phyloP scores from a whole-genome alignment of 53 echinoderm and acorn worm species.

The Actinopyga echinites region DNA sequence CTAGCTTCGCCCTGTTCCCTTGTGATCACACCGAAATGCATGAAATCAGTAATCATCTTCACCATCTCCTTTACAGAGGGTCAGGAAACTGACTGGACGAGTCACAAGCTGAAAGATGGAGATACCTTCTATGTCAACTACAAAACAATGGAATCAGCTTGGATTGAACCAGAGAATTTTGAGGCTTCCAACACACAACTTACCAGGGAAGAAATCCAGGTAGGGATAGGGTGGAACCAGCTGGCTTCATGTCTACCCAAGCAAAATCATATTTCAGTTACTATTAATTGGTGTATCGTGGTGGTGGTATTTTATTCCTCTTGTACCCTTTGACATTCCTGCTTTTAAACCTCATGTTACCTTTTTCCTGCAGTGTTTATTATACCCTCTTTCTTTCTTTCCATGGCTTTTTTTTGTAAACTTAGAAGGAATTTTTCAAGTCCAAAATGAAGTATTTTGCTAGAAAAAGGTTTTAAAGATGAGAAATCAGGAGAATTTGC shows the following conservation, averaged over 20 bases:
- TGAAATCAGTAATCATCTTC: background rate
- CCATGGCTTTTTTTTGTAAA: too few relatives aligned
- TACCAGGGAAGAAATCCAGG: slow-evolving; percentile 88
- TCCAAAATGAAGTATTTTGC: too few relatives aligned
- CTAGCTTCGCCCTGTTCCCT: too few relatives aligned
- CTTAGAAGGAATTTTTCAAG: too few relatives aligned
- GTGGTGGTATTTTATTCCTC: background rate
- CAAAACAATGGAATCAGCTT: slow-evolving; percentile 70
- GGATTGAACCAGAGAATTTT: slow-evolving; percentile 78
- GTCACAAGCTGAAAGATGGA: slow-evolving; percentile 74
- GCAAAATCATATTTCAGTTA: too few relatives aligned
- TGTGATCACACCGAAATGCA: background rate
- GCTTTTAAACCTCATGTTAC: too few relatives aligned
- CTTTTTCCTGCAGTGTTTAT: slow-evolving; percentile 1
- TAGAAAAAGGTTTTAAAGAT: too few relatives aligned
- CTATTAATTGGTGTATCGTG: too few relatives aligned
- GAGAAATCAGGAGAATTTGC: too few relatives aligned
- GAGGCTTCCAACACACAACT: slow-evolving; percentile 67
- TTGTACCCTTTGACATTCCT: background rate
- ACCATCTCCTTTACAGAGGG: background rate
- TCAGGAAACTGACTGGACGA: slow-evolving; percentile 69
- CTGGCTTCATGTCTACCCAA: too few relatives aligned
- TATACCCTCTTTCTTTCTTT: too few relatives aligned
- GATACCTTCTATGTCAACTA: slow-evolving; percentile 79
- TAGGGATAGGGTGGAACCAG: slow-evolving; percentile 17